Conservation (phyloP, 2,888 invertebrate species). For the Keiferia lycopersicella region DNA sequence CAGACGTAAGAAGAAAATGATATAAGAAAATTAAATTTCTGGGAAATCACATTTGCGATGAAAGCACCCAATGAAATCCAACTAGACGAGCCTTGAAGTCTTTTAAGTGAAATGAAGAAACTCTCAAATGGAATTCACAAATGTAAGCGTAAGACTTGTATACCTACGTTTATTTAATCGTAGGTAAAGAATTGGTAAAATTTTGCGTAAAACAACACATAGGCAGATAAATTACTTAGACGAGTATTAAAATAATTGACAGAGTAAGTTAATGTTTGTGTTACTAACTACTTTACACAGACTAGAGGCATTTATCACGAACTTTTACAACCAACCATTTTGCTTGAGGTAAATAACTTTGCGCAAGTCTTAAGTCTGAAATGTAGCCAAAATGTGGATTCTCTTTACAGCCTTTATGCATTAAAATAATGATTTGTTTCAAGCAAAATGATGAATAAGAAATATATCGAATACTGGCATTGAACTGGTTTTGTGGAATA, state of each 20-base stretch:
- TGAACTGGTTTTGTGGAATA: constrained; percentile 36
- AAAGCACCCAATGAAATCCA: constrained; percentile 5
- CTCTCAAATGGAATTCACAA: background rate
- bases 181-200: background rate
- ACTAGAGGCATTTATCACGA: constrained; percentile 12
- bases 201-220: background rate
- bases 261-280: constrained; percentile 2
- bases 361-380: constrained; percentile 17
- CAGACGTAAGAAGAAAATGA: background rate
- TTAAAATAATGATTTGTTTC: constrained; percentile 55
- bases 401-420: constrained; percentile 46
- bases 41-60: background rate
- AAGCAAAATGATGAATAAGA: constrained; percentile 50
- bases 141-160: background rate
- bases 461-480: constrained; percentile 46
- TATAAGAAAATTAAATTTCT: constrained; percentile 14
- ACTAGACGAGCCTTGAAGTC: constrained; percentile 7
- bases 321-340: constrained; percentile 16
- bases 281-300: background rate
- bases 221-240: background rate
- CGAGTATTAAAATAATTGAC: constrained; percentile 11
- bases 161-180: background rate
- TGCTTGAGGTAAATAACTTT: constrained; percentile 14
- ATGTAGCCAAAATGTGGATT: constrained; percentile 23
- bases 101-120: constrained; percentile 3